phyloP scores from a whole-genome alignment of 2,113 vertebrate genomes.

The Diadophis punctatus region DNA sequence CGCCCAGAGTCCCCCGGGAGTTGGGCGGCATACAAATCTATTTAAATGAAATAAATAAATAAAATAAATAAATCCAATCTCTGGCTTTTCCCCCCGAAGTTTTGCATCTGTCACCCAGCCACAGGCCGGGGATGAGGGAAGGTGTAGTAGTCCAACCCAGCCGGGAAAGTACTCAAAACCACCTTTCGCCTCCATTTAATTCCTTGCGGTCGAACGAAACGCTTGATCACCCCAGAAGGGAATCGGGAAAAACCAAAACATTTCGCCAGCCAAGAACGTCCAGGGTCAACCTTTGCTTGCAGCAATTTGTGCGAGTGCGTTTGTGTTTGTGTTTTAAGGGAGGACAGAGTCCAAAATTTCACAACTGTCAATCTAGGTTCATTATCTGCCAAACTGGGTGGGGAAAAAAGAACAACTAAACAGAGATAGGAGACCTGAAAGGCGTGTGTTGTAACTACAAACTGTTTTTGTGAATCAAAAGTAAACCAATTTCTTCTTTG shows the following conservation, averaged over 20 bases:
- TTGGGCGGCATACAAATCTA: too few species aligned
- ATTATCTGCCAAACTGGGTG: too few species aligned
- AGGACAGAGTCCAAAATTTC: not conserved
- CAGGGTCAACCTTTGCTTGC: not conserved
- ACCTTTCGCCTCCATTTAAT: not conserved
- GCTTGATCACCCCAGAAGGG: not conserved
- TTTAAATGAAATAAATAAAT: too few species aligned
- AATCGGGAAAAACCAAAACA: not conserved
- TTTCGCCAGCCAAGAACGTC: not conserved
- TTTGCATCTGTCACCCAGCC: not conserved
- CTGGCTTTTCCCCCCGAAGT: not conserved
- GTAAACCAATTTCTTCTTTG: not conserved
- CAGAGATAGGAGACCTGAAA: too few species aligned
- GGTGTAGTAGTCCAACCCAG: not conserved
- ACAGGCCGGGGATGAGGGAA: not conserved
- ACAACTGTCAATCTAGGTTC: not conserved
- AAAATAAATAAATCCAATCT: too few species aligned
- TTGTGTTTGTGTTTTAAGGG: not conserved
- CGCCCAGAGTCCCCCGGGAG: too few species aligned
- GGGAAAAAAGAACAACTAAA: not conserved
- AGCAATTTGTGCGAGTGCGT: not conserved
- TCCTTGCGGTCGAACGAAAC: too few species aligned
- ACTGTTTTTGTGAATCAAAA: not conserved
- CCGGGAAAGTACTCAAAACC: not conserved
- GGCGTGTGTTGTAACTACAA: not conserved